Percentiles rank a stretch among this genome's conserved stretches.
Conservation (phyloP, 2,888 invertebrate species). For the Rotaria sp. region DNA sequence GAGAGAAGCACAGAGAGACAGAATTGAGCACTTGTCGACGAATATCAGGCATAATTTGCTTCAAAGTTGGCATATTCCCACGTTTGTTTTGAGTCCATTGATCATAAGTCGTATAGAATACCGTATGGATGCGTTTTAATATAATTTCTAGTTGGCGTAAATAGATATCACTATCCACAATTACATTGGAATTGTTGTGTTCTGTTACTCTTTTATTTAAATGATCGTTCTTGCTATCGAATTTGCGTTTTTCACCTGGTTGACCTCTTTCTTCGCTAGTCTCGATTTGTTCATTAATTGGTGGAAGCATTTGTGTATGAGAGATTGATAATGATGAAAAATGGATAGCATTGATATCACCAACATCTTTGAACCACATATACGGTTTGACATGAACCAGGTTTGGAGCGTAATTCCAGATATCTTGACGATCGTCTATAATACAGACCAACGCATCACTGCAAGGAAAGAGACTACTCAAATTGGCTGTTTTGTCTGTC, state of each 20-base stretch:
- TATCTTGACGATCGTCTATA: conserved; percentile 96
- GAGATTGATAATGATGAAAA: no score
- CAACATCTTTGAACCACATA: conserved; percentile 49
- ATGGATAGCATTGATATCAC: conserved; percentile 35
- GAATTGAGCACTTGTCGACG: conserved; percentile 30
- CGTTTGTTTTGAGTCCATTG: not conserved
- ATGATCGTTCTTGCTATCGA: not conserved
- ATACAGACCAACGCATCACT: conserved; percentile 97
- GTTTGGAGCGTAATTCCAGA: conserved; percentile 92
- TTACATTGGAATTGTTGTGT: not conserved
- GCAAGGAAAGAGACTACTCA: conserved; percentile 92
- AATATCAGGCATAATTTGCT: conserved; percentile 32
- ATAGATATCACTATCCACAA: conserved; percentile 28
- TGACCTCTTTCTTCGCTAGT: conserved; percentile 35
- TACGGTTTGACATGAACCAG: conserved; percentile 78
- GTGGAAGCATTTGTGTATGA: no score
- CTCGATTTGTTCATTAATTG: no score
- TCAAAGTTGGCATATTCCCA: conserved; percentile 31
- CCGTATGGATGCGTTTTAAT: conserved; percentile 30
- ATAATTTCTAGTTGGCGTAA: conserved; percentile 31
- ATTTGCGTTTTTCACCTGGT: not conserved
- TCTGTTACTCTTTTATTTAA: not conserved
- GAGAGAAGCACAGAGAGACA: conserved; percentile 31
- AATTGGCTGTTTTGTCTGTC: conserved; percentile 87
- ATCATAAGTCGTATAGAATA: conserved; percentile 37